Base-by-base conservation (phyloP, 2,888 invertebrate genomes). In the Argyresthia albistria region DNA sequence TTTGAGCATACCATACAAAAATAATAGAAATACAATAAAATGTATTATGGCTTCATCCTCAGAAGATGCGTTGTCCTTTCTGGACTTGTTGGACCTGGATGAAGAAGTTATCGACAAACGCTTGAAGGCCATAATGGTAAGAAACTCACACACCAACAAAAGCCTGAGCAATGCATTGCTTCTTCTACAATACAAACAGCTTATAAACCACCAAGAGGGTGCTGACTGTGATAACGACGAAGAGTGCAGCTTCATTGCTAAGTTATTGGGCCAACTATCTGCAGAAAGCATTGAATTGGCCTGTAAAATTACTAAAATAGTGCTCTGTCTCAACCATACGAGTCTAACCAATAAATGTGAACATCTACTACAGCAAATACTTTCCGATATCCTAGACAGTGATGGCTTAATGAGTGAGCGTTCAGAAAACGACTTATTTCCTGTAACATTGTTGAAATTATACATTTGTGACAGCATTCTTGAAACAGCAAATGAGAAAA, bases 341-440 rank as follows among this genome's bases (percentile, higher is more conserved):
- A 75, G 61, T 36, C 55, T 88, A 14, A 55, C 69, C 0, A 64
- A 68, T 56, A 80, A 80, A 60, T 73, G 80, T 0, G 86, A 88
- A 60, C 88, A 88, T 67, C 67, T 88, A 42, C 52, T 88, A 9
- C 84, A 86, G 57, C 88, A 88, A 61, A 67, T 87, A 25, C 54
- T 88, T 12, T 60, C 60, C 3, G 66, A 68, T 52, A 58, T 80
- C 35, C 63, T 69, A 56, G 55, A 72, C 35, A 58, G 60, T 36
- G 35, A 52, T 16, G 56, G 57, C 43, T 46, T 52, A 39, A 39
- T 39, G 39, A 39, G 8, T 11, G 39, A n/a, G n/a, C 8, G 9
- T 39, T 39, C 52, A 56, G 16, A 53, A 54, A 45, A 57, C 58
- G 25, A 25, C 25, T 25, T 25, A 25, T 25, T 25, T 25, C 25